Evolutionary conservation across 2,113 vertebrate genomes (phyloP).

Genomic region (Rhinopomastus cyanomelas): DNA sequence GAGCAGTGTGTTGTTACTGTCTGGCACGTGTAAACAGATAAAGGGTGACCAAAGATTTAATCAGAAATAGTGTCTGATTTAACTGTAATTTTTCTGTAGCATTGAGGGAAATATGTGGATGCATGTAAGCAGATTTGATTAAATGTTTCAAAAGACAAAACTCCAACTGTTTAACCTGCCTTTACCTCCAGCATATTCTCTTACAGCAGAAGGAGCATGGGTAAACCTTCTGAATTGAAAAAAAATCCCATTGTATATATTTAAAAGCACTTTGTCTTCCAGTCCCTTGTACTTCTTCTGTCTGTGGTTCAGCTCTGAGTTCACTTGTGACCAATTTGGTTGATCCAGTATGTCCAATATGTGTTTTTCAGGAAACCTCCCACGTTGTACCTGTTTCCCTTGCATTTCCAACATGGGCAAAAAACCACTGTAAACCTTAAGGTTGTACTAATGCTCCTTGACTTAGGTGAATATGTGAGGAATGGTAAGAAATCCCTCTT

Average conservation of each 20-base stretch:
- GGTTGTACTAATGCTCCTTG: neutral
- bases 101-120: neutral
- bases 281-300: neutral
- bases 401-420: neutral
- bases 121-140: neutral
- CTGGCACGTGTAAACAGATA: neutral
- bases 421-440: neutral
- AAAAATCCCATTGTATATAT: neutral
- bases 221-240: neutral
- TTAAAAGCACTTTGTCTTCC: neutral
- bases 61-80: neutral
- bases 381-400: neutral
- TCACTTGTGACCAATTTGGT: neutral
- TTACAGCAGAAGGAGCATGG: neutral
- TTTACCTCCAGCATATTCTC: neutral
- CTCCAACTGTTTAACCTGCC: neutral
- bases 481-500: neutral
- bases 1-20: neutral
- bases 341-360: neutral
- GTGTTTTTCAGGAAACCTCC: neutral
- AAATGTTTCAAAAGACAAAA: neutral
- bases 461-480: neutral
- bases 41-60: neutral
- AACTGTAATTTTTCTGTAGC: neutral
- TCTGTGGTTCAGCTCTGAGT: neutral